Percentiles rank a stretch among this genome's conserved stretches.
Conservation (phyloP, 1,140 invertebrate genomes). For the Papilio helenus region DNA sequence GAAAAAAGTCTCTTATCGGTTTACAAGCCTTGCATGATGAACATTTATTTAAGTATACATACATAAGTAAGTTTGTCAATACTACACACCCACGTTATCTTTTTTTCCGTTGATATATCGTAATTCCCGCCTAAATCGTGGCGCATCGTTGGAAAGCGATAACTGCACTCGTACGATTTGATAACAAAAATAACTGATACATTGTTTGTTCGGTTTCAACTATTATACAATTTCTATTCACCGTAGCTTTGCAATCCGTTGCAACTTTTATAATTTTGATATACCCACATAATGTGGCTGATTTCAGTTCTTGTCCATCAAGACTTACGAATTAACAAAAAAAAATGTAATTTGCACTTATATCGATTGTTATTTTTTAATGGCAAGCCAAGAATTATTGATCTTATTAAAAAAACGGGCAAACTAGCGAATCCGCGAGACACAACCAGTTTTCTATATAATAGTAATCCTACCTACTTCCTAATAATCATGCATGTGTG, state of each 20-base stretch:
- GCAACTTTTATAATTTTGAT: background rate
- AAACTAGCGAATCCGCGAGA: background rate
- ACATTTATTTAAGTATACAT: background rate
- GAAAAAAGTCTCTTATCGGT: background rate
- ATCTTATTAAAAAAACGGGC: no score
- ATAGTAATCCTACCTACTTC: background rate
- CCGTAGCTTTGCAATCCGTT: background rate
- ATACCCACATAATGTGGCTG: background rate
- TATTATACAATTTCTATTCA: background rate
- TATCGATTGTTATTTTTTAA: no score
- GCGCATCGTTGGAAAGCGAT: background rate
- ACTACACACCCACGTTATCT: background rate
- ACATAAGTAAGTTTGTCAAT: background rate
- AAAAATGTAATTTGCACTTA: no score
- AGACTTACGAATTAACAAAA: background rate
- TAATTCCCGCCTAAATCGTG: background rate
- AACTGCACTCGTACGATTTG: conserved; percentile 17
- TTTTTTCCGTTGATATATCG: background rate
- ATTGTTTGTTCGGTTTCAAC: background rate
- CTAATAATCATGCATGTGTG: no score
- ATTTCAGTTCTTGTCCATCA: no score
- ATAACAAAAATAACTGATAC: background rate
- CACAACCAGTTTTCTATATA: background rate
- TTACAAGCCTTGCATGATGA: background rate
- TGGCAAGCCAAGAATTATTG: no score